Conservation (phyloP, 2,888 invertebrate species). For the Gymnocheta viridis region DNA sequence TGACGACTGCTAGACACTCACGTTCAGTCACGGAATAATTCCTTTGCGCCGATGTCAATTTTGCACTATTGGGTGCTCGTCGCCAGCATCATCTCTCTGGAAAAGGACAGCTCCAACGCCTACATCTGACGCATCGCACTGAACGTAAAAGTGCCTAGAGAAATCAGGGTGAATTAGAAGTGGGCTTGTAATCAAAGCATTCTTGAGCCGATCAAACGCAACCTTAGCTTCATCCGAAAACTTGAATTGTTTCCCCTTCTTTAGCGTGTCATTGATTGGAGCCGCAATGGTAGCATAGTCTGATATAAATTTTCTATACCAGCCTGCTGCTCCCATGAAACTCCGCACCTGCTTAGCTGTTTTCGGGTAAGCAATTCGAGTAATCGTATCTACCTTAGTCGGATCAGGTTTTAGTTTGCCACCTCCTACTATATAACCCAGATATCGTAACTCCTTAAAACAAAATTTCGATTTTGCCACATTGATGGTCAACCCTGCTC, state of each 20-base stretch:
- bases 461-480: slow-evolving; percentile 6
- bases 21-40: neutral
- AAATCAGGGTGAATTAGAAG: neutral
- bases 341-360: too few relatives aligned
- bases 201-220: neutral
- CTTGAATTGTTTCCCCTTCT: neutral
- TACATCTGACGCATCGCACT: neutral
- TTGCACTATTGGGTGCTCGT: neutral
- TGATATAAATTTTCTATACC: too few relatives aligned
- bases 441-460: slow-evolving; percentile 17
- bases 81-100: neutral
- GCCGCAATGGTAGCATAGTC: neutral
- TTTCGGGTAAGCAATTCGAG: too few relatives aligned
- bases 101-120: neutral
- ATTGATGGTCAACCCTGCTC: slow-evolving; percentile 2
- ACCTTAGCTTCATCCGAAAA: neutral
- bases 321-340: neutral
- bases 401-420: too few relatives aligned
- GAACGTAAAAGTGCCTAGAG: neutral
- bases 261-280: neutral
- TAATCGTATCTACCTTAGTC: too few relatives aligned
- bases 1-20: too few relatives aligned
- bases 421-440: neutral
- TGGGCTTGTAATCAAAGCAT: neutral
- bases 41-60: neutral